Conservation (phyloP, 2,888 invertebrate species). For the Tribolium freemani region DNA sequence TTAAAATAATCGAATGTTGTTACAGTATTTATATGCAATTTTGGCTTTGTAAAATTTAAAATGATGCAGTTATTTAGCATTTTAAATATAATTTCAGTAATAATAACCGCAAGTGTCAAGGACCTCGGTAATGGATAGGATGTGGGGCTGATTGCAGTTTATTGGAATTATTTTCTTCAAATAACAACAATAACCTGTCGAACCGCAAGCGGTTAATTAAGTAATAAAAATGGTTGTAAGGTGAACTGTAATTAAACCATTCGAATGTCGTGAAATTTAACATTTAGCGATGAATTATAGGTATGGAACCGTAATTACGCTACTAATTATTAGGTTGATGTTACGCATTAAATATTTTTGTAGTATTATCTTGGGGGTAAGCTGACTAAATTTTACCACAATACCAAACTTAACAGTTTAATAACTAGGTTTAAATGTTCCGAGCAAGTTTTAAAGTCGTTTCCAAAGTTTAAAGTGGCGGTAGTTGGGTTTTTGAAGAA, state of each 20-base stretch:
- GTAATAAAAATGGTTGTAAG: conserved; percentile 13
- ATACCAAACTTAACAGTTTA: neutral
- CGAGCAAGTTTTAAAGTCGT: neutral
- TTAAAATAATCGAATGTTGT: no score
- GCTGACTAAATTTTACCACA: neutral
- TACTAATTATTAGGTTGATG: conserved; percentile 2
- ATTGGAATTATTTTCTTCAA: conserved; percentile 28
- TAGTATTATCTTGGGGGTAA: neutral
- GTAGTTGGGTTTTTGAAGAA: neutral
- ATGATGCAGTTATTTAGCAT: no score
- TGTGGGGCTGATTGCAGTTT: conserved; percentile 30
- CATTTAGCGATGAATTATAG: conserved; percentile 23
- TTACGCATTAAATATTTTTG: conserved; percentile 8
- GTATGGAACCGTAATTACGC: neutral
- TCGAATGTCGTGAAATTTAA: conserved; percentile 25
- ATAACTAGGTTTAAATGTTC: neutral
- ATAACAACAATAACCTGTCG: conserved; percentile 31
- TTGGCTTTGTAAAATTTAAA: no score
- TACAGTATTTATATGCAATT: no score
- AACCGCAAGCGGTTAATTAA: conserved; percentile 29
- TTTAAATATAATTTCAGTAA: no score
- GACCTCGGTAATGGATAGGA: conserved; percentile 4
- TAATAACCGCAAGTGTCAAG: neutral
- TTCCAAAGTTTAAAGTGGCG: neutral
- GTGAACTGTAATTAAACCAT: conserved; percentile 22